Conservation (phyloP, 2,797 vertebrate species). For the Gymnoscopelus braueri region DNA sequence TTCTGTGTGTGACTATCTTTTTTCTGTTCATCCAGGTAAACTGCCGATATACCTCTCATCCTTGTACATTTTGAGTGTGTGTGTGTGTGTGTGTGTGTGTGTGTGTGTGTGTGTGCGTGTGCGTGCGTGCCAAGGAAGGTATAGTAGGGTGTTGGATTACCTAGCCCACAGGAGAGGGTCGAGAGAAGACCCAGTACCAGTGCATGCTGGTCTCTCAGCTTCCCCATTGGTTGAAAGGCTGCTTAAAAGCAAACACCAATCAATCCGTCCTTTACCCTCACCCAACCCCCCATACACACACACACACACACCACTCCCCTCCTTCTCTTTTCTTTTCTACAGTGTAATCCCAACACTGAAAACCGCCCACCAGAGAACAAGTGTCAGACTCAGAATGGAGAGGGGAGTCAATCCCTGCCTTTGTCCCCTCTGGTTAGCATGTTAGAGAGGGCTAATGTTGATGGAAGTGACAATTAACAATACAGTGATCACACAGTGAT, state of each 20-base stretch:
- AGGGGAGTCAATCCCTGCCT: constrained; percentile 41
- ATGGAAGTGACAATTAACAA: constrained; percentile 73
- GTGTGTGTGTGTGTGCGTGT: constrained; percentile 22
- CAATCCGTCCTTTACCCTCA: constrained; percentile 53
- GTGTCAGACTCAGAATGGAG: constrained; percentile 67
- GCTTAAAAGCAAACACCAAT: constrained; percentile 74
- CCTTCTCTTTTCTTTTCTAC: constrained; percentile 50
- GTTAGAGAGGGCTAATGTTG: constrained; percentile 67
- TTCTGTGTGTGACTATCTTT: not conserved
- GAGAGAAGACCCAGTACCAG: constrained; percentile 29
- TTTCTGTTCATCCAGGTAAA: no score
- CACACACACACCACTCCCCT: constrained; percentile 28
- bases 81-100: constrained; percentile 16
- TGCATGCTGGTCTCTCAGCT: constrained; percentile 42
- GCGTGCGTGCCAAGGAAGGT: constrained; percentile 11
- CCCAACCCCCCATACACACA: constrained; percentile 1
- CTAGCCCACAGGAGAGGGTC: constrained; percentile 31
- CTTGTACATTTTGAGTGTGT: constrained; percentile 1
- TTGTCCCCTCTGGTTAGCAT: constrained; percentile 61
- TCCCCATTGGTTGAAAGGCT: constrained; percentile 60
- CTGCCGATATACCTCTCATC: no score
- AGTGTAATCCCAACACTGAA: constrained; percentile 68
- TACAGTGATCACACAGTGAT: constrained; percentile 60
- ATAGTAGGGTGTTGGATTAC: constrained; percentile 22
- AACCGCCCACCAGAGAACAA: constrained; percentile 68